phyloP scores from a whole-genome alignment of 2,113 vertebrate genomes.

The Tupaia chinensis region DNA sequence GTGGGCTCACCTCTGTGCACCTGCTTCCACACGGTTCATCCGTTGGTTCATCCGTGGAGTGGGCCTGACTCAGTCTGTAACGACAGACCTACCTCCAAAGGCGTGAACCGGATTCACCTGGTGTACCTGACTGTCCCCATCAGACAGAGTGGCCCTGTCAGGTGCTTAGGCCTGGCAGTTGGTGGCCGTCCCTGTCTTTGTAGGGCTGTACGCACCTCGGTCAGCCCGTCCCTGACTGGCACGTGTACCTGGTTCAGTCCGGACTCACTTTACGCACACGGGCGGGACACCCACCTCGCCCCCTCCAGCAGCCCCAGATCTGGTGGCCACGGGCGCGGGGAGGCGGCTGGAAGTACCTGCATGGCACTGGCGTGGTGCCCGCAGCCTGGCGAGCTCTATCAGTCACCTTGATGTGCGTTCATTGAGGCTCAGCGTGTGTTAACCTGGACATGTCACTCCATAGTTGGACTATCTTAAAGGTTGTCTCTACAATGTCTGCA shows the following conservation, averaged over 20 bases:
- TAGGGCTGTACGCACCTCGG: fast-evolving
- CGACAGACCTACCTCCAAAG: neutral
- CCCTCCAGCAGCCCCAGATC: no score
- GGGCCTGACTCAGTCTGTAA: neutral
- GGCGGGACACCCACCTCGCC: neutral
- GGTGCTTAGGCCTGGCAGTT: neutral
- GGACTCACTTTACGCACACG: neutral
- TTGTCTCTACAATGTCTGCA: neutral
- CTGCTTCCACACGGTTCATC: neutral
- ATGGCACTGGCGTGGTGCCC: neutral
- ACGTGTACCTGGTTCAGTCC: neutral
- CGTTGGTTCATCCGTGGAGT: neutral
- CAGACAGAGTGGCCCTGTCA: neutral
- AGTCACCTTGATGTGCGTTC: no score
- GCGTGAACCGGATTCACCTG: neutral
- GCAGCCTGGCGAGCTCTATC: neutral
- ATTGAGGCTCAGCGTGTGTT: neutral
- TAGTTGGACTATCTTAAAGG: constrained; percentile 1
- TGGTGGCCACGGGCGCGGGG: no score
- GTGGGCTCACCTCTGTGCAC: neutral
- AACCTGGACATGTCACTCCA: neutral
- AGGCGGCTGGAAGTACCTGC: neutral
- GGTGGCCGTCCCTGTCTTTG: neutral
- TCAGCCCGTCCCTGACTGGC: neutral
- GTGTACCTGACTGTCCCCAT: neutral